Evolutionary conservation across 2,888 invertebrate genomes (phyloP), one percentile per base, ranked within the genome.

Genomic region (Bimastos eiseni): DNA sequence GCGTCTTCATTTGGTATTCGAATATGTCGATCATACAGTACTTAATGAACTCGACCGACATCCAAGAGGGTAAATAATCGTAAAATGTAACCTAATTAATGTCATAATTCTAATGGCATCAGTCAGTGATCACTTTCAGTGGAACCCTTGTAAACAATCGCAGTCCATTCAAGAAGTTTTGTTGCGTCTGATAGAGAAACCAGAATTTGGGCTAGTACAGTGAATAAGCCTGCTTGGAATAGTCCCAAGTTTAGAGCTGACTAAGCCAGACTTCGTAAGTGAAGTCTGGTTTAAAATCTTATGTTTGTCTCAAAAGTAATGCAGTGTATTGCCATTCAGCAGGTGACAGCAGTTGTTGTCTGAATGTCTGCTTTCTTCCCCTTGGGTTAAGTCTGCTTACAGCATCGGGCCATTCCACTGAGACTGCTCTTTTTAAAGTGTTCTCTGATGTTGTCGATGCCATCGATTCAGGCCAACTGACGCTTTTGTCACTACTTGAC

Each of bases 21-120:
- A 99, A 96, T 99, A 97, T 96, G 99, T 99, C 95, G 99, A 99
- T 95, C 97, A 98, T 94, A 99, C 99, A 1, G 97, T 99, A 91
- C 96, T 99, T 90, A 98, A 98, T 94, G 99, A 99, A 95, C 96
- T 99, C 94, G 99, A 99, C 95, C 97, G 97, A 94, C 97, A 98
- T 96, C 98, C 98, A 0, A 96, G 95, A 95, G 99, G 99, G 94
- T 98, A 93, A 93, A 94, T 70, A 70, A n/a, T 49, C 70, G n/a
- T n/a, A 70, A 70, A 8, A 30, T n/a, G 8, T 55, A 55, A 55
- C 30, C 24, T 70, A 70, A 70, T n/a, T 1, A 70, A n/a, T 70
- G 30, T 70, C 8, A n/a, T 30, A n/a, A 70, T 70, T 30, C n/a
- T 6, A 1, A 70, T 70, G 8, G 30, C 70, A n/a, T 70, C 70